phyloP scores from a whole-genome alignment of 2,797 vertebrate species.

The Pseudochromis fuscus region DNA sequence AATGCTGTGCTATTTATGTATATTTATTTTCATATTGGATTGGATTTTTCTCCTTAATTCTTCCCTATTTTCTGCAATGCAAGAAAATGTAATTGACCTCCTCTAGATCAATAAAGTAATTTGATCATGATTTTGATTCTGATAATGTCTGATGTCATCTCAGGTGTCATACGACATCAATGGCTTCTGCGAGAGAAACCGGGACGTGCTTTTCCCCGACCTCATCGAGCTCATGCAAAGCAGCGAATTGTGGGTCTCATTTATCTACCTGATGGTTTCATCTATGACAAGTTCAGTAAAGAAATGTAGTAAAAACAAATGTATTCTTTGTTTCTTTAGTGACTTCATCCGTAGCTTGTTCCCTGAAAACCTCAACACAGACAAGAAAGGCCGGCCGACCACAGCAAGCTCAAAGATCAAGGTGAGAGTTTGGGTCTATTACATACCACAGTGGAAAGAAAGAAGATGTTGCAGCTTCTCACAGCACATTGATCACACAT shows the following conservation, averaged over 20 bases:
- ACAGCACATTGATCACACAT: background rate
- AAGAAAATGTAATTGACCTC: too few relatives aligned
- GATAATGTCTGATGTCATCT: background rate
- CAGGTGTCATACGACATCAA: slow-evolving; percentile 94
- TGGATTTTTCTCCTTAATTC: too few relatives aligned
- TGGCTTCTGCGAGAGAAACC: slow-evolving; percentile 95
- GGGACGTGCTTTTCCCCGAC: slow-evolving; percentile 95
- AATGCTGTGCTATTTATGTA: too few relatives aligned
- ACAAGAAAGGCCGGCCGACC: slow-evolving; percentile 94
- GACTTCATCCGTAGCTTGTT: slow-evolving; percentile 92
- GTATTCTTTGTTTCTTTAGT: slow-evolving; percentile 74
- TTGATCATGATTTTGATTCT: too few relatives aligned
- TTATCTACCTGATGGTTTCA: background rate
- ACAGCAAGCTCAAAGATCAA: slow-evolving; percentile 95
- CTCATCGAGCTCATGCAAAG: slow-evolving; percentile 98
- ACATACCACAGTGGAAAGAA: background rate
- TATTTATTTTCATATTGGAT: too few relatives aligned
- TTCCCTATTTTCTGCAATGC: too few relatives aligned
- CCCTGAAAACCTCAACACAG: slow-evolving; percentile 93
- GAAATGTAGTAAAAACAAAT: background rate
- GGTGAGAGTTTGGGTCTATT: slow-evolving; percentile 74
- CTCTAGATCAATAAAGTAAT: too few relatives aligned
- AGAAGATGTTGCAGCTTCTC: background rate
- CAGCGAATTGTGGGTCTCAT: slow-evolving; percentile 91
- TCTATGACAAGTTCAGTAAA: accelerated